A percentile compares a stretch with the other conserved stretches of the same genome.
Evolutionary conservation across 2,888 invertebrate species (phyloP).

Genomic region (Lasioglossum marginatum): DNA sequence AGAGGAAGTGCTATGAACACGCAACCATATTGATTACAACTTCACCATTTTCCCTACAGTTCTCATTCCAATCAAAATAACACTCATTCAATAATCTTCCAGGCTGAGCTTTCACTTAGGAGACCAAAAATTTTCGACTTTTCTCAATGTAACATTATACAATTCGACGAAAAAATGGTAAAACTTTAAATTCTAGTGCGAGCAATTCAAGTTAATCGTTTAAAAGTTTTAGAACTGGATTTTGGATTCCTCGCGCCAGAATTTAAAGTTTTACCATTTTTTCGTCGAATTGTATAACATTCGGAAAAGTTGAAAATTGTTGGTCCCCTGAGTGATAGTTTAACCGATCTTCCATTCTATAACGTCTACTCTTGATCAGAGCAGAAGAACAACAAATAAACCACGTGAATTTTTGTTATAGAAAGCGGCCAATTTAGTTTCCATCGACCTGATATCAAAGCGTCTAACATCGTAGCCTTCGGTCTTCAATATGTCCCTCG

Average conservation of each 20-base stretch:
- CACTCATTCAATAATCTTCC: not conserved
- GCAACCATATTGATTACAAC: not conserved
- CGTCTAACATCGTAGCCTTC: not conserved
- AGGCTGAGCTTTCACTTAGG: too few relatives aligned
- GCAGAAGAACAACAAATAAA: not conserved
- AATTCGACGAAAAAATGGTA: too few relatives aligned
- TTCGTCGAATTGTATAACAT: too few relatives aligned
- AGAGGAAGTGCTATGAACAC: not conserved
- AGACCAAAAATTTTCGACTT: too few relatives aligned
- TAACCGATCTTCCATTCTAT: not conserved
- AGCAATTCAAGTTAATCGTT: too few relatives aligned
- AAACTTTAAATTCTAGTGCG: too few relatives aligned
- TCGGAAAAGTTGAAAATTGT: too few relatives aligned
- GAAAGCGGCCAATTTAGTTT: conserved; percentile 11
- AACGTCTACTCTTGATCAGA: not conserved
- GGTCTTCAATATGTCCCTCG: conserved; percentile 10
- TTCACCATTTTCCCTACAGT: not conserved
- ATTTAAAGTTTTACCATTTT: too few relatives aligned
- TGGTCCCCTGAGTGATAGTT: too few relatives aligned
- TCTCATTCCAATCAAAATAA: not conserved
- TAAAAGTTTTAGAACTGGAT: too few relatives aligned
- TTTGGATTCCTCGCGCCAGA: too few relatives aligned
- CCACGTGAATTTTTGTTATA: conserved; percentile 11
- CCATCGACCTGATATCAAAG: conserved; percentile 14
- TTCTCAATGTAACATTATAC: too few relatives aligned